Evolutionary conservation across 2,888 invertebrate genomes (phyloP).

Genomic region (Himalopsyche anomala): DNA sequence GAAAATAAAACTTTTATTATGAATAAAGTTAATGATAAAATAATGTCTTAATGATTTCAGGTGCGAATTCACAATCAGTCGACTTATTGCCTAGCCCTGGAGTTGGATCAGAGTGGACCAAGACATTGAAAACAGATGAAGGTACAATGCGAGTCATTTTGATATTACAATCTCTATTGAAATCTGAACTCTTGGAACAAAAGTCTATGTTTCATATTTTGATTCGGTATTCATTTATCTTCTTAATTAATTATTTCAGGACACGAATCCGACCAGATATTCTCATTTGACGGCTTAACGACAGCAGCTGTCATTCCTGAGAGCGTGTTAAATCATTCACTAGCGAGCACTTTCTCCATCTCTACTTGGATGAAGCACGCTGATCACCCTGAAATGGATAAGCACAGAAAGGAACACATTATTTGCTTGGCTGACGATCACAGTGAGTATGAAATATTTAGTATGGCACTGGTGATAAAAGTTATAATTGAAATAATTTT

Average conservation of each 20-base stretch:
- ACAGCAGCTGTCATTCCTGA: constrained; percentile 92
- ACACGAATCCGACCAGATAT: constrained; percentile 91
- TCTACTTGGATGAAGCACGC: constrained; percentile 97
- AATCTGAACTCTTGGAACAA: not conserved
- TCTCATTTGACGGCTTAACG: constrained; percentile 94
- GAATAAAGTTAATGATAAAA: not conserved
- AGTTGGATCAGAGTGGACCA: constrained; percentile 88
- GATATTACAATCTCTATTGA: not conserved
- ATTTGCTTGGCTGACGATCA: constrained; percentile 98
- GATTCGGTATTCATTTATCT: not conserved
- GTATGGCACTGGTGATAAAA: not conserved
- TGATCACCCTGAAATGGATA: constrained; percentile 86
- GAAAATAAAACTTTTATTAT: not conserved
- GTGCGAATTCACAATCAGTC: constrained; percentile 87
- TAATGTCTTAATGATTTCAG: constrained; percentile 68
- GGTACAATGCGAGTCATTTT: constrained; percentile 70
- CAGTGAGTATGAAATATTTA: constrained; percentile 79
- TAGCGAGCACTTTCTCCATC: constrained; percentile 91
- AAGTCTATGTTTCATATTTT: not conserved
- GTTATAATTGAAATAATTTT: not conserved
- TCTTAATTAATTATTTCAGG: constrained; percentile 68
- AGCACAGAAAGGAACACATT: constrained; percentile 96
- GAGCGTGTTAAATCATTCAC: constrained; percentile 84
- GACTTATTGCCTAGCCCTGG: constrained; percentile 92
- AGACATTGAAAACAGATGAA: constrained; percentile 88